Evolutionary conservation across 37 sponge, comb jelly and placozoan species (phyloP).

Genomic region (Amphimedon queenslandica): DNA sequence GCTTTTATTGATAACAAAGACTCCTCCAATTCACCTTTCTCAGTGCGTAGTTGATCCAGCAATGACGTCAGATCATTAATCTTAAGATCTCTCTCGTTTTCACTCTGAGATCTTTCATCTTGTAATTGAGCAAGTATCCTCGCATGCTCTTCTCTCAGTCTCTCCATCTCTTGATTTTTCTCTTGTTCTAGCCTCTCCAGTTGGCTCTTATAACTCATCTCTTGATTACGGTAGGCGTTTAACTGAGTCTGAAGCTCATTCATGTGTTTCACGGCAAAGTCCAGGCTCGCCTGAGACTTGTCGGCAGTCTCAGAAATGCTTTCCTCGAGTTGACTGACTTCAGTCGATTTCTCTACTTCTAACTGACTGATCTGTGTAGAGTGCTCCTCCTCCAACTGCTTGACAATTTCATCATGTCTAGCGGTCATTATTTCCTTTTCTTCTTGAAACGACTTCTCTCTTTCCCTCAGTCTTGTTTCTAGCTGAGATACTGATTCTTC

Average conservation of each 20-base stretch:
- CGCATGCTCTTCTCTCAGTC: not conserved
- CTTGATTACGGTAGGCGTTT: slow-evolving; percentile 43
- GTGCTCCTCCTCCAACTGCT: slow-evolving; percentile 11
- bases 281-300: slow-evolving; percentile 35
- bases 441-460: not conserved
- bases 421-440: slow-evolving; percentile 3
- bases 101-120: not conserved
- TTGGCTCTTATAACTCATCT: slow-evolving; percentile 15
- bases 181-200: slow-evolving; percentile 20
- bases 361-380: slow-evolving; percentile 18
- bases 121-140: not conserved
- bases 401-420: not conserved
- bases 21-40: not conserved
- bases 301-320: slow-evolving; percentile 22
- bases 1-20: not conserved
- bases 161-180: slow-evolving; percentile 15
- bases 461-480: not conserved
- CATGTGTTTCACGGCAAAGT: slow-evolving; percentile 56
- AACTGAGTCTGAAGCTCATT: slow-evolving; percentile 40
- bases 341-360: slow-evolving; percentile 9
- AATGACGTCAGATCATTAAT: not conserved
- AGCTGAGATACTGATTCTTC: not conserved
- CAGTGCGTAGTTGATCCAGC: not conserved
- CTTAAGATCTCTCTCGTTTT: not conserved
- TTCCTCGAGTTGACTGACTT: slow-evolving; percentile 33